These are phyloP conservation scores for Salvelinus namaycush DNA, from an alignment of 2,113 vertebrate genomes.

Conservation along the genomic window DNA sequence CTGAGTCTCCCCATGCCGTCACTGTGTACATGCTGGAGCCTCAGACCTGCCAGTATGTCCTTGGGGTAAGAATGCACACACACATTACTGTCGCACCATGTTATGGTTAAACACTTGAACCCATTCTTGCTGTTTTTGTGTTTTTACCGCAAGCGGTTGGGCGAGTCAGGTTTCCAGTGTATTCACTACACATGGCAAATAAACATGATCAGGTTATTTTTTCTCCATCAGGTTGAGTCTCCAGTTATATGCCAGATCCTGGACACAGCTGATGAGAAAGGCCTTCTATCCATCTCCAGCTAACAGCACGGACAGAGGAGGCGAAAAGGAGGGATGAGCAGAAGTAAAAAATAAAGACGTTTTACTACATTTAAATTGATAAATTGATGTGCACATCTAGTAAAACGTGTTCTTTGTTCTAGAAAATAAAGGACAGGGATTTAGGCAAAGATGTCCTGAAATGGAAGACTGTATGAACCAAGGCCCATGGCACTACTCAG, in stretches of 20 bases:
- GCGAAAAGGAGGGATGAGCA: neutral
- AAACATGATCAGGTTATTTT: neutral
- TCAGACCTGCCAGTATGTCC: slow-evolving; percentile 95
- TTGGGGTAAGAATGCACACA: slow-evolving; percentile 83
- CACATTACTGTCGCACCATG: neutral
- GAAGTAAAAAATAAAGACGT: neutral
- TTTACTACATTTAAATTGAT: neutral
- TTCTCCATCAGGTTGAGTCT: slow-evolving; percentile 85
- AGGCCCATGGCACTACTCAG: slow-evolving; percentile 31
- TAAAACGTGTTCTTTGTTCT: neutral
- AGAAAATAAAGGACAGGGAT: slow-evolving; percentile 4
- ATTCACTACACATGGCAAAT: neutral
- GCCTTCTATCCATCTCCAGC: slow-evolving; percentile 90
- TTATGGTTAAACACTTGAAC: neutral
- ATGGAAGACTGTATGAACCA: slow-evolving; percentile 12
- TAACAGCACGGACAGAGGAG: slow-evolving; percentile 55
- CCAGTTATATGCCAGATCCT: slow-evolving; percentile 97
- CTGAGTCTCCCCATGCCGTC: slow-evolving; percentile 96
- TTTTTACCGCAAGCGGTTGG: neutral
- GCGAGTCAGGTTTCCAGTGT: neutral
- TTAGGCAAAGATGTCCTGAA: slow-evolving; percentile 10
- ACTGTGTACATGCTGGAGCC: slow-evolving; percentile 98
- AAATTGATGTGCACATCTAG: neutral
- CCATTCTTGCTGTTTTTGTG: no score
- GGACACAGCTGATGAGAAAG: slow-evolving; percentile 93